phyloP scores from a whole-genome alignment of 1,140 invertebrate species.

The Bombus picipes region DNA sequence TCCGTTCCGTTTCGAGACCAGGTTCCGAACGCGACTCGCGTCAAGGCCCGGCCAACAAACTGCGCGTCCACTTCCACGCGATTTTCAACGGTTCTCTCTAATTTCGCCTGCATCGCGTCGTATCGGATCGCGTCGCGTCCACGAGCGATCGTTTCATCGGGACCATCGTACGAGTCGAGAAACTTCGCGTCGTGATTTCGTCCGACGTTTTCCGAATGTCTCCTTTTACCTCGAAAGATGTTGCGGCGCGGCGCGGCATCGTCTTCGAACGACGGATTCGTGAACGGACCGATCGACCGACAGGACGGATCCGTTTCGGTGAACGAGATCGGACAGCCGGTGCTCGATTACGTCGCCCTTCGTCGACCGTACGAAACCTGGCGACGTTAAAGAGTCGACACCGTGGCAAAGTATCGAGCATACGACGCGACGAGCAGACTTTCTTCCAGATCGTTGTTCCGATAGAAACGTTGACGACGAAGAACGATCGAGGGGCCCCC shows the following conservation, averaged over 20 bases:
- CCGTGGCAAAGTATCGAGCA: background rate
- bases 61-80: background rate
- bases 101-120: conserved; percentile 12
- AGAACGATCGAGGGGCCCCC: conserved; percentile 9
- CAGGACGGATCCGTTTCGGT: conserved; percentile 44
- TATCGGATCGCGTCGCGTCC: background rate
- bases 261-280: conserved; percentile 26
- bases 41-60: background rate
- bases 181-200: background rate
- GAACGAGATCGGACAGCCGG: conserved; percentile 60
- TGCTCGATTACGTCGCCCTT: conserved; percentile 63
- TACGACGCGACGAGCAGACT: background rate
- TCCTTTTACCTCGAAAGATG: background rate
- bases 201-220: conserved; percentile 14
- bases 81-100: background rate
- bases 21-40: conserved; percentile 39
- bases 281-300: conserved; percentile 24
- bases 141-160: background rate
- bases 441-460: conserved; percentile 44
- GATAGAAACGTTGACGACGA: conserved; percentile 66
- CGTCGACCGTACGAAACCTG: conserved; percentile 37
- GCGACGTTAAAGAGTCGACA: conserved; percentile 54
- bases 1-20: conserved; percentile 33
- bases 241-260: background rate
- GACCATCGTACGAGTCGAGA: background rate